These are phyloP conservation scores for Prionailurus viverrinus DNA, from an alignment of 2,113 vertebrate genomes.

Conservation along the genomic window DNA sequence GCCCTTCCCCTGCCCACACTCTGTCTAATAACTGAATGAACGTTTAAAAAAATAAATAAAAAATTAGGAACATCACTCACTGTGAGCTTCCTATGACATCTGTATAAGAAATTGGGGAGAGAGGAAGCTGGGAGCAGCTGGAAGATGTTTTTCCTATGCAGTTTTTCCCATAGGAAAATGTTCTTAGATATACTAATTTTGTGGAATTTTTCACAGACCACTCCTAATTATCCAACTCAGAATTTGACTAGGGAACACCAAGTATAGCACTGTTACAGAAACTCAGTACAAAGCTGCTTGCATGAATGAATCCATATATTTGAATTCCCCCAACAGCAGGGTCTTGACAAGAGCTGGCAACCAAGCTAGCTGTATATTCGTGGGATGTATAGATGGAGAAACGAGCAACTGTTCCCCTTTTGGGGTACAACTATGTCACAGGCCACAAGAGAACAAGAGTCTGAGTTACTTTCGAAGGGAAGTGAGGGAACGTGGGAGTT, in stretches of 20 bases:
- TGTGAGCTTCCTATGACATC: not conserved
- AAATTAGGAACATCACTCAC: not conserved
- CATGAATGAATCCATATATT: not conserved
- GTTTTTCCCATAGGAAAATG: not conserved
- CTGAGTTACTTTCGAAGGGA: not conserved
- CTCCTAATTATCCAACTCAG: not conserved
- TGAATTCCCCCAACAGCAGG: not conserved
- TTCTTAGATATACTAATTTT: not conserved
- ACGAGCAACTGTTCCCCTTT: not conserved
- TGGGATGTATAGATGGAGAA: not conserved
- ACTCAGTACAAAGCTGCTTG: not conserved
- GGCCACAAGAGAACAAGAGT: not conserved
- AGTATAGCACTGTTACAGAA: not conserved
- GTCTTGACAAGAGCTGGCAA: not conserved
- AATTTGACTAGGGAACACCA: not conserved
- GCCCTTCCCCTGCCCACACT: too few relatives aligned
- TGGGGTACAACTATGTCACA: not conserved
- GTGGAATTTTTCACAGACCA: not conserved
- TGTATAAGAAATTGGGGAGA: not conserved
- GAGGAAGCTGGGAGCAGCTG: rapidly evolving
- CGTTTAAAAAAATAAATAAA: too few relatives aligned
- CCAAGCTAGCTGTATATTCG: not conserved
- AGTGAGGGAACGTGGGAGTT: not conserved
- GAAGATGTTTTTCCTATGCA: not conserved
- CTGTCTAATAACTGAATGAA: too few relatives aligned